Conservation (phyloP, 30 jellyfish, hydroid and myxozoan genomes). For the Turritopsis dohrnii region DNA sequence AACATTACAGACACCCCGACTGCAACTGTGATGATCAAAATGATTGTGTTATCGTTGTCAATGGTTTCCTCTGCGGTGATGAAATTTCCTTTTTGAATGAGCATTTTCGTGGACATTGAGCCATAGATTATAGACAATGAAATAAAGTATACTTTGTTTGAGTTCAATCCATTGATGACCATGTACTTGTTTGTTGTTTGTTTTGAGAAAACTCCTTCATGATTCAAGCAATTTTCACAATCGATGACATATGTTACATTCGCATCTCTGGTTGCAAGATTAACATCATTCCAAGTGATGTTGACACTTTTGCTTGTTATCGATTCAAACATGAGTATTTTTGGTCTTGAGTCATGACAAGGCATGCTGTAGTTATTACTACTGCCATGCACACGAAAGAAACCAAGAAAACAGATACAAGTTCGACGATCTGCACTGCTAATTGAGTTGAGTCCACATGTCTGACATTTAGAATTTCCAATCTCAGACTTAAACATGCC, state of each 20-base stretch:
- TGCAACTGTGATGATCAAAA: slow-evolving; percentile 1
- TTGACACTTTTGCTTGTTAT: background rate
- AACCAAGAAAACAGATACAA: background rate
- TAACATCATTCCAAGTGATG: slow-evolving; percentile 11
- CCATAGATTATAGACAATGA: background rate
- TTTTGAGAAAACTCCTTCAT: slow-evolving; percentile 19
- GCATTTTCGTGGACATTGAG: background rate
- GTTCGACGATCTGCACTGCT: background rate
- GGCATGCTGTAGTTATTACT: background rate
- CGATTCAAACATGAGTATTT: background rate
- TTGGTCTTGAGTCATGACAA: slow-evolving; percentile 19
- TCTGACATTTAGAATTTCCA: background rate
- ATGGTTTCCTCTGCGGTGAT: background rate
- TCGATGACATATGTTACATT: background rate
- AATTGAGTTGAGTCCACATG: slow-evolving; percentile 17
- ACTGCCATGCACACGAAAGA: slow-evolving; percentile 1
- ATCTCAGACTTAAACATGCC: background rate
- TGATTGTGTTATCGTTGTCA: background rate
- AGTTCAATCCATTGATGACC: background rate
- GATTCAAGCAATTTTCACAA: background rate
- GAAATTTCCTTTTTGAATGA: background rate
- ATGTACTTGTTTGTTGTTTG: background rate
- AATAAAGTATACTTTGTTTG: slow-evolving; percentile 2
- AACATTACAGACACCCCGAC: background rate
- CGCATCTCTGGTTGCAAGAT: background rate